A percentile compares a stretch with the other conserved stretches of the same genome.
These are phyloP conservation scores for Ophraella communa DNA, from an alignment of 2,888 invertebrate genomes.

Conservation along the genomic window DNA sequence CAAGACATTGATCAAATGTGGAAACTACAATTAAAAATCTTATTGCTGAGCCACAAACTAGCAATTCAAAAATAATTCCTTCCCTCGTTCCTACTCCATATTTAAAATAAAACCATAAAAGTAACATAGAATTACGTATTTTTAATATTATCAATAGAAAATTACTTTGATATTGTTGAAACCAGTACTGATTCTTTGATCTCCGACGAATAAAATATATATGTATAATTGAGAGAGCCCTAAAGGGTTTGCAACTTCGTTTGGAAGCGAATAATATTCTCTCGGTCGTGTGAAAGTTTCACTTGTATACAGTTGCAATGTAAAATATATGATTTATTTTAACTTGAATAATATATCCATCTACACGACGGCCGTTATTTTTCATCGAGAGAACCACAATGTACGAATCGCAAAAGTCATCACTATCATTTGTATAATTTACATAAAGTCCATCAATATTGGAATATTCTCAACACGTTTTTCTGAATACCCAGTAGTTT, in stretches of 20 bases:
- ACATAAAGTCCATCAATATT: constrained; percentile 20
- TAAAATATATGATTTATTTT: neutral
- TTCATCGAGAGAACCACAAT: neutral
- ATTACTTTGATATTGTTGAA: too few relatives aligned
- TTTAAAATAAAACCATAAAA: too few relatives aligned
- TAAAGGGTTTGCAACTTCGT: neutral
- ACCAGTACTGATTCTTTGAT: neutral
- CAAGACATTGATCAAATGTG: too few relatives aligned
- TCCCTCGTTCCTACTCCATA: too few relatives aligned
- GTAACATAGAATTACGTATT: too few relatives aligned
- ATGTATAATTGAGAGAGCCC: neutral
- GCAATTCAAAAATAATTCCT: too few relatives aligned
- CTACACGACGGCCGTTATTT: neutral
- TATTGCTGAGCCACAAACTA: too few relatives aligned
- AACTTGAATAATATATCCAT: neutral
- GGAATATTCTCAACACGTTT: constrained; percentile 29
- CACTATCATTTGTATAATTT: constrained; percentile 9
- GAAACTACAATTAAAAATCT: too few relatives aligned
- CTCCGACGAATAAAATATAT: neutral
- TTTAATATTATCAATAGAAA: too few relatives aligned
- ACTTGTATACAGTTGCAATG: neutral
- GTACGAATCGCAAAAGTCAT: constrained; percentile 9
- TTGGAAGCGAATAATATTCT: neutral
- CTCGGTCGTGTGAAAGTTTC: neutral
- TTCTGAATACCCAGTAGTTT: constrained; percentile 26